These are phyloP conservation scores for Habrosyne pyritoides DNA, from an alignment of 2,888 invertebrate genomes.

Conservation along the genomic window DNA sequence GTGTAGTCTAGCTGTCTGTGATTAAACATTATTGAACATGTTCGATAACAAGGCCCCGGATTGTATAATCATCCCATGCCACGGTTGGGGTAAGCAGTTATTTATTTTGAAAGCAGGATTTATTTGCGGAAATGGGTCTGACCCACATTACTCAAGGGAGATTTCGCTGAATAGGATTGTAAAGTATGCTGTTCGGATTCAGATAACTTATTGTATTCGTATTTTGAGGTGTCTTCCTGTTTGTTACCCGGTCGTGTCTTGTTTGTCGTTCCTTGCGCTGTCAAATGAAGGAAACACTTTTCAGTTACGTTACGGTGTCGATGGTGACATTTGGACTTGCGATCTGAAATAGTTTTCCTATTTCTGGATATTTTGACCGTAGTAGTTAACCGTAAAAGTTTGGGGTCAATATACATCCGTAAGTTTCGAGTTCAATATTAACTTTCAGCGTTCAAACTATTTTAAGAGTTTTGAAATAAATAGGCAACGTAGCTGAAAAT, in stretches of 20 bases:
- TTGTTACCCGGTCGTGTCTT: conserved; percentile 18
- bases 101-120: conserved; percentile 76
- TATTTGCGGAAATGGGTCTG: conserved; percentile 76
- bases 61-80: conserved; percentile 48
- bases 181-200: conserved; percentile 67
- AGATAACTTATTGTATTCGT: conserved; percentile 69
- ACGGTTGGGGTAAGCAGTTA: conserved; percentile 59
- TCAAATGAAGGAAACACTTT: not conserved
- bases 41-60: conserved; percentile 52
- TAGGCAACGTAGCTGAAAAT: too few species aligned
- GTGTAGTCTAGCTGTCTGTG: conserved; percentile 27
- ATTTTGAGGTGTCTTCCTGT: conserved; percentile 48
- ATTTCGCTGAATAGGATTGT: conserved; percentile 72
- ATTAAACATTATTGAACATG: conserved; percentile 41
- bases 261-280: not conserved
- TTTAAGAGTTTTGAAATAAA: too few species aligned
- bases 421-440: too few species aligned
- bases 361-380: not conserved
- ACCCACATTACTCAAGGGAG: conserved; percentile 78
- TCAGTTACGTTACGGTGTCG: not conserved
- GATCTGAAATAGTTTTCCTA: not conserved
- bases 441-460: too few species aligned
- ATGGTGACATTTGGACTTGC: not conserved
- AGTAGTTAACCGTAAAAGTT: too few species aligned
- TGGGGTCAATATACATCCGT: too few species aligned